Evolutionary conservation across 2,113 vertebrate genomes (phyloP), one percentile per base, ranked within the genome.

Genomic region (Halcyon malimbica): DNA sequence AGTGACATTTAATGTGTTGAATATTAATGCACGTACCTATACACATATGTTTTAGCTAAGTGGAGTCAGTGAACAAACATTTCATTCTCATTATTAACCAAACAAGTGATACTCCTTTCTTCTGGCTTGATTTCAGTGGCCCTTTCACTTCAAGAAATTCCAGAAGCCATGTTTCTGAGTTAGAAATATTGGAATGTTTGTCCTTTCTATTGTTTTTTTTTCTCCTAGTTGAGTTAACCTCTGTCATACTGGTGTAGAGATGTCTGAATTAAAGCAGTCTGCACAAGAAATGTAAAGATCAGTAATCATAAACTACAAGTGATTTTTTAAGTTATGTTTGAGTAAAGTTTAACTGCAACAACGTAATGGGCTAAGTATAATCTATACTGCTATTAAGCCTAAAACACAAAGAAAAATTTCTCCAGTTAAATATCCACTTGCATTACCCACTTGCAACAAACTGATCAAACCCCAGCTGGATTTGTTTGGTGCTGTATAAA

Each of bases 381-480:
- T 42, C 29, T 35, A 13, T 63, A 24, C 69, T 63, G 26, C 11
- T 75, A 18, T 6, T 53, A 21, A 28, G 8, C 41, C 56, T 20
- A 41, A 42, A 69, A 69, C 23, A 42, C 5, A 11, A 20, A 31
- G 29, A 23, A 74, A 31, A 76, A 78, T 33, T 81, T 24, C 3
- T 75, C 24, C 37, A 25, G 37, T 67, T 67, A 56, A 67, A 57
- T 26, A 28, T 23, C 24, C 21, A 15, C 21, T 56, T 71, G 26
- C 8, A 31, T 76, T 54, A 37, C 28, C 15, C 23, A 11, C n/a
- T 42, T 89, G 54, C 42, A 88, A 11, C 25, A 83, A 85, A 41
- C 31, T 23, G 37, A 7, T 56, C 23, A 13, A 13, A 59, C 5
- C 4, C 10, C 16, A 62, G 2, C 0, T 67, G 12, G 11, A 12